Evolutionary conservation across 2,797 vertebrate species (phyloP).

Genomic region (Arremon aurantiirostris): DNA sequence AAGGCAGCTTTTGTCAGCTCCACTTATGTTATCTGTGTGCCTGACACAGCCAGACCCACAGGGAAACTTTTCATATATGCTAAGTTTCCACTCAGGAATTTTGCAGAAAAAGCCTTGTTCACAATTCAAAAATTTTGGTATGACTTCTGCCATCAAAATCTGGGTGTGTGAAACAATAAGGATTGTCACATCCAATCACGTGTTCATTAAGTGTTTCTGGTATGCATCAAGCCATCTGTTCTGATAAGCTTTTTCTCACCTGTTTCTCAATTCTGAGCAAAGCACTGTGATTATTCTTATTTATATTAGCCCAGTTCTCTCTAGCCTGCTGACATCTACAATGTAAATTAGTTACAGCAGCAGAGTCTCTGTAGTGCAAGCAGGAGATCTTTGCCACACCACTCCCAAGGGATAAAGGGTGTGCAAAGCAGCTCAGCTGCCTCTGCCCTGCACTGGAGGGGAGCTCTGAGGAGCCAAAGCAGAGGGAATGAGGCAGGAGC

Average conservation of each 20-base stretch:
- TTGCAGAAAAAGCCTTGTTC: constrained; percentile 2
- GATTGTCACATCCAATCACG: neutral
- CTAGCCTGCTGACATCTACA: neutral
- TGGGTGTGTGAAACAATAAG: neutral
- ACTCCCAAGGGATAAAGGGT: neutral
- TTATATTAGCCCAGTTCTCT: neutral
- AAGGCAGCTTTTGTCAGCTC: neutral
- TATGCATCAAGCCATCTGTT: constrained; percentile 44
- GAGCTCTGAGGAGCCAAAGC: neutral
- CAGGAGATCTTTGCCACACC: neutral
- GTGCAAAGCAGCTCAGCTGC: neutral
- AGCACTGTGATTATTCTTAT: neutral
- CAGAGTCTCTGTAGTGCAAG: neutral
- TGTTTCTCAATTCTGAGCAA: neutral
- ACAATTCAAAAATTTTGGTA: constrained; percentile 11
- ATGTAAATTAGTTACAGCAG: neutral
- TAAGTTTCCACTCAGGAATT: neutral
- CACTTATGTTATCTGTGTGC: neutral
- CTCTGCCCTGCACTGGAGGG: neutral
- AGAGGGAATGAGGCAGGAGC: neutral
- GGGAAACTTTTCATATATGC: neutral
- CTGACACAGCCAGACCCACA: neutral
- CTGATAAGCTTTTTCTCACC: neutral
- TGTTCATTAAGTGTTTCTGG: neutral
- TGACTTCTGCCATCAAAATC: constrained; percentile 30